A percentile compares a stretch with the other conserved stretches of the same genome.
phyloP scores from a whole-genome alignment of 2,113 vertebrate genomes.

The Lepus timidus region DNA sequence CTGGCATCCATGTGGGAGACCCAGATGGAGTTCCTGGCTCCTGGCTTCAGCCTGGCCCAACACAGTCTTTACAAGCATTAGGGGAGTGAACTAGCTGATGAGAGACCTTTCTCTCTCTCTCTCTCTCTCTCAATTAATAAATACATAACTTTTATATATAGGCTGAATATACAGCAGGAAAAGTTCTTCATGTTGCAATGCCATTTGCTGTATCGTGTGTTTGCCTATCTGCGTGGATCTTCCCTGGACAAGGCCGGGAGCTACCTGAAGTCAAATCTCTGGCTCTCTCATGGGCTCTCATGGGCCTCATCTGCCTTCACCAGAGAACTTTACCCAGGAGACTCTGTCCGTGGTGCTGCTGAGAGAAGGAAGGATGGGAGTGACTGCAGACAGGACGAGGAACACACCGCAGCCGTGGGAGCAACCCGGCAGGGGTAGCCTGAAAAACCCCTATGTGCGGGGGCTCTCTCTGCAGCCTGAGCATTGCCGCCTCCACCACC shows the following conservation, averaged over 20 bases:
- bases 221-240: not conserved
- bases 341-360: fast-evolving
- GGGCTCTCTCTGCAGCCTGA: not conserved
- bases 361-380: not conserved
- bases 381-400: no score
- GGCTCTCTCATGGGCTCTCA: no score
- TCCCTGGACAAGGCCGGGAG: not conserved
- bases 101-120: no score
- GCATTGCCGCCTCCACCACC: not conserved
- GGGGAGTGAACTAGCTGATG: no score
- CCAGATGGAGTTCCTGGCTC: no score
- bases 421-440: not conserved
- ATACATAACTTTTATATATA: not conserved
- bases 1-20: no score
- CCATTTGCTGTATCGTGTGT: not conserved
- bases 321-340: not conserved
- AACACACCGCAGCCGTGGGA: not conserved
- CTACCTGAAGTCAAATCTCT: not conserved
- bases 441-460: fast-evolving
- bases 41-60: no score
- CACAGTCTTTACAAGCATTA: no score
- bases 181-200: not conserved
- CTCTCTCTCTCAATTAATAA: no score
- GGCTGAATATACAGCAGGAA: slow-evolving; percentile 17
- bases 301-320: not conserved